Percentiles rank a stretch among this genome's conserved stretches.
Evolutionary conservation across 2,888 invertebrate species (phyloP).

Genomic region (Cataglyphis albicans): DNA sequence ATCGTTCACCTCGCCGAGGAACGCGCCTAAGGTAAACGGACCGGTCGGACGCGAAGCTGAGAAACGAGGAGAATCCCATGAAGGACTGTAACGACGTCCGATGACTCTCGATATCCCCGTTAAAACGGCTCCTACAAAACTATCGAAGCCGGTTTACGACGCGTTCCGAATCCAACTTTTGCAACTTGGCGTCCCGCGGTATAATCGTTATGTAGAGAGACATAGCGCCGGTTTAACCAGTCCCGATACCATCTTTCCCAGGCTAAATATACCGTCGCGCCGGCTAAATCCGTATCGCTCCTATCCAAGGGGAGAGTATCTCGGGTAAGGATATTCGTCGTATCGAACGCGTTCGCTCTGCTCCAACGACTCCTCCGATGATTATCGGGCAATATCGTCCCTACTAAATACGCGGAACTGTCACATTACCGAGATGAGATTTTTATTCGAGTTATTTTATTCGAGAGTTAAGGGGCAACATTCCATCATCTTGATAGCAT

Average conservation of each 20-base stretch:
- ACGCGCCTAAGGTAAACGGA: slow-evolving; percentile 34
- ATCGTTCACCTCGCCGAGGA: slow-evolving; percentile 40
- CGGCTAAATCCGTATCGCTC: slow-evolving; percentile 81
- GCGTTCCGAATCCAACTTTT: slow-evolving; percentile 79
- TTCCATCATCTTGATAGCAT: not conserved
- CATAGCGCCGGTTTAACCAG: slow-evolving; percentile 79
- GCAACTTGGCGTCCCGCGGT: slow-evolving; percentile 51
- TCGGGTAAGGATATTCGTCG: slow-evolving; percentile 70
- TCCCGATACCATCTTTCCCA: slow-evolving; percentile 82
- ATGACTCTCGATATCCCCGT: slow-evolving; percentile 71
- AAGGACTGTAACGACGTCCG: slow-evolving; percentile 45
- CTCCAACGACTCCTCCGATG: slow-evolving; percentile 5
- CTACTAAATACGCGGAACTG: not conserved
- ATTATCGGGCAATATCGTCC: not conserved
- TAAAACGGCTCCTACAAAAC: slow-evolving; percentile 75
- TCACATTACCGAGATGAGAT: not conserved
- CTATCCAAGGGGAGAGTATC: slow-evolving; percentile 67
- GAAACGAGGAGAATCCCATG: slow-evolving; percentile 48
- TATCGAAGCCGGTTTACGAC: slow-evolving; percentile 81
- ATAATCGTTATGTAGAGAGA: slow-evolving; percentile 80
- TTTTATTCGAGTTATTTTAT: not conserved
- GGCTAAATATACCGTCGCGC: slow-evolving; percentile 81
- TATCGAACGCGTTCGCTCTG: not conserved
- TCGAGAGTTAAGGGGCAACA: not conserved
- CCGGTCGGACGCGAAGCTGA: slow-evolving; percentile 33